Percentiles rank a stretch among this genome's conserved stretches.
Evolutionary conservation across 2,113 vertebrate species (phyloP).

Genomic region (Diglossa brunneiventris): DNA sequence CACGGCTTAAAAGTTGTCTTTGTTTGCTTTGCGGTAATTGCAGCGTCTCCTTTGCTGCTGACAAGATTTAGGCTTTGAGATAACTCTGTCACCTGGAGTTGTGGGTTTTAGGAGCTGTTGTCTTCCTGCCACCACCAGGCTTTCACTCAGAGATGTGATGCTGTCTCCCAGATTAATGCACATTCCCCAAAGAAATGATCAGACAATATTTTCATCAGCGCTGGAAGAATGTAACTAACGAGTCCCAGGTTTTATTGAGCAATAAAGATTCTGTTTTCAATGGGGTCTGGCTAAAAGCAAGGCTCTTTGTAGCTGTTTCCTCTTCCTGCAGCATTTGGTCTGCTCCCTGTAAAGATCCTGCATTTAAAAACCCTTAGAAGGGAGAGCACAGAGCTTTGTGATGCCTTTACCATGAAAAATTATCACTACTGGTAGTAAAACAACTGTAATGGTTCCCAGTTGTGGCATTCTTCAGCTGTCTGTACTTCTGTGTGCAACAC

Average conservation of each 20-base stretch:
- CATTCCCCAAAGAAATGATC: not conserved
- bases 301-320: not conserved
- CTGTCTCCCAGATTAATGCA: not conserved
- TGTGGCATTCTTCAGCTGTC: not conserved
- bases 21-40: slow-evolving; percentile 37
- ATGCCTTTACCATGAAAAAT: not conserved
- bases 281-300: not conserved
- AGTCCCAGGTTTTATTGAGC: not conserved
- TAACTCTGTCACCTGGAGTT: not conserved
- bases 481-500: not conserved
- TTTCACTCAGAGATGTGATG: not conserved
- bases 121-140: not conserved
- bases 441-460: not conserved
- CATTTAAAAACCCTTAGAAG: not conserved
- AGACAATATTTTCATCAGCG: not conserved
- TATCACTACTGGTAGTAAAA: not conserved
- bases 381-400: not conserved
- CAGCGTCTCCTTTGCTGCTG: not conserved
- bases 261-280: not conserved
- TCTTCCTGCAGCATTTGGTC: not conserved
- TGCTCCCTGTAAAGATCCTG: not conserved
- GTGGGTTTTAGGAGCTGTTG: not conserved
- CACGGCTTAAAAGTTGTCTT: not conserved
- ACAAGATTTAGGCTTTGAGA: not conserved
- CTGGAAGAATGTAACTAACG: not conserved